A percentile compares a stretch with the other conserved stretches of the same genome.
These are phyloP conservation scores for Plodia interpunctella DNA, from an alignment of 1,140 invertebrate species.

Conservation along the genomic window DNA sequence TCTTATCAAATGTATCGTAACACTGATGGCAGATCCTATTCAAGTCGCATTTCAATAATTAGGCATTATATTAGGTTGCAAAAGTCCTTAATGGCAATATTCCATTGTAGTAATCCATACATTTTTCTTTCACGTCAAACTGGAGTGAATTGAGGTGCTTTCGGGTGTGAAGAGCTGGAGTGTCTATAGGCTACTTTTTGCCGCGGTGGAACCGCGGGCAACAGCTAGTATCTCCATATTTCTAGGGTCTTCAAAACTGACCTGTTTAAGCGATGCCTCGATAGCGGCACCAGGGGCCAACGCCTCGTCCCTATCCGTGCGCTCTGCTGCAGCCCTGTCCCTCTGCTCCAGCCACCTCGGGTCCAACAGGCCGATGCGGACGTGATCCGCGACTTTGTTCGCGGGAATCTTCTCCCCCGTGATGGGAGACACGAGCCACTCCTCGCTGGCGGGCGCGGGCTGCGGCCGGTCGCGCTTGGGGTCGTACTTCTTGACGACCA, in stretches of 20 bases:
- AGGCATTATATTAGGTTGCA: no score
- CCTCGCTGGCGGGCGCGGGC: slow-evolving; percentile 82
- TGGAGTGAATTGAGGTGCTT: no score
- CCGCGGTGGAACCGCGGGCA: no score
- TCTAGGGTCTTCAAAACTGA: slow-evolving; percentile 12
- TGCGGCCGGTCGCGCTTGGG: slow-evolving; percentile 87
- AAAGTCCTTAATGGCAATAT: no score
- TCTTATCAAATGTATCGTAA: no score
- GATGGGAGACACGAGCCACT: slow-evolving; percentile 98
- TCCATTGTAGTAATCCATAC: no score
- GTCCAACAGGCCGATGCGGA: slow-evolving; percentile 97
- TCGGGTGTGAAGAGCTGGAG: no score
- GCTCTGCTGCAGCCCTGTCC: slow-evolving; percentile 79
- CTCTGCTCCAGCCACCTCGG: slow-evolving; percentile 98
- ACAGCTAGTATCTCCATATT: no score
- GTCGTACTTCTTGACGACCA: slow-evolving; percentile 98
- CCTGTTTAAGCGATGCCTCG: slow-evolving; percentile 92
- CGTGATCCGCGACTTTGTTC: slow-evolving; percentile 97
- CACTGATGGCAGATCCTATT: no score
- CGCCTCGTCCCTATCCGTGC: slow-evolving; percentile 68
- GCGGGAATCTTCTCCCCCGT: slow-evolving; percentile 98
- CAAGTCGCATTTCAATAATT: no score
- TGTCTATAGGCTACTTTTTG: no score
- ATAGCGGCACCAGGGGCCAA: slow-evolving; percentile 85
- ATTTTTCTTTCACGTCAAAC: no score